These are phyloP conservation scores for Rhabdomys dilectus DNA, from an alignment of 2,113 vertebrate species.

Conservation along the genomic window DNA sequence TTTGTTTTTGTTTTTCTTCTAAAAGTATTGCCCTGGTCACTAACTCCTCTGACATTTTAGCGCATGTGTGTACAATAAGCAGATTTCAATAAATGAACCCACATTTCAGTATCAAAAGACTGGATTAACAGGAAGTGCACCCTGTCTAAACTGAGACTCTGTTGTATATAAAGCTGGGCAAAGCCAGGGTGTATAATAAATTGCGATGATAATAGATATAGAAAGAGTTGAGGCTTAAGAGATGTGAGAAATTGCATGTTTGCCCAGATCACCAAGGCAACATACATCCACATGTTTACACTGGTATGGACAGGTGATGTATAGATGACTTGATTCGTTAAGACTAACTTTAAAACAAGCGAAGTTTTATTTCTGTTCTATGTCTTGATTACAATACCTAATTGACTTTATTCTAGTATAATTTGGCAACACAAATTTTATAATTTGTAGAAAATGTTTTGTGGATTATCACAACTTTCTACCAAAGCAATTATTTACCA, in stretches of 20 bases:
- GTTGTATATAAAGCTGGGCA: neutral
- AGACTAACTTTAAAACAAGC: conserved; percentile 2
- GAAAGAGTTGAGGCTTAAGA: neutral
- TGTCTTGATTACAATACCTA: neutral
- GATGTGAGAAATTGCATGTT: neutral
- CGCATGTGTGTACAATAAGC: neutral
- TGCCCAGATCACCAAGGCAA: neutral
- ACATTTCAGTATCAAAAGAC: neutral
- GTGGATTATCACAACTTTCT: conserved; percentile 29
- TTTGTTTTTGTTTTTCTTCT: neutral
- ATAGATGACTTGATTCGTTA: neutral
- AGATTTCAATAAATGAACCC: neutral
- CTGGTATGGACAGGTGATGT: neutral
- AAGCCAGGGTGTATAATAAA: neutral
- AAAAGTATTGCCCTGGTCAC: neutral
- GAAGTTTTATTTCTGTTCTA: neutral
- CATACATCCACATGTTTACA: neutral
- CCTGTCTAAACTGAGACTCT: neutral
- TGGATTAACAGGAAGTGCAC: neutral
- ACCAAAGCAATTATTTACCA: neutral
- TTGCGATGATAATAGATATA: neutral
- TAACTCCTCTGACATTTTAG: neutral
- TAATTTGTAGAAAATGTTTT: neutral
- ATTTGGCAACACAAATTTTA: neutral
- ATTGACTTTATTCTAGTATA: neutral